Conservation (phyloP, 37 sponge, comb jelly and placozoan genomes). For the Diacarnus erythraeanus region DNA sequence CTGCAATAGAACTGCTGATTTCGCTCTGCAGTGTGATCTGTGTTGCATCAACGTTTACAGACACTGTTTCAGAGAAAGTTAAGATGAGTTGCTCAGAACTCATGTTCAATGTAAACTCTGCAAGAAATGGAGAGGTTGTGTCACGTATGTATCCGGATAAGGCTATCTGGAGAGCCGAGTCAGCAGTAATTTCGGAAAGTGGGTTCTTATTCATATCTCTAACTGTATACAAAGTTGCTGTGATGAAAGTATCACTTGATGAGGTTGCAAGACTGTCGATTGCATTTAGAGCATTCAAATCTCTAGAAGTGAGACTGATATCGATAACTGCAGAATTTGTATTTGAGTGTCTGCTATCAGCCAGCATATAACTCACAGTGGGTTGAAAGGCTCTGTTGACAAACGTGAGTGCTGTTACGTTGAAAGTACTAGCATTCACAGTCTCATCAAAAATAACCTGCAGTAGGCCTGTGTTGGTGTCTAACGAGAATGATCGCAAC, state of each 20-base stretch:
- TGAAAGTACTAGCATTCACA: constrained; percentile 54
- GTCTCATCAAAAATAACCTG: constrained; percentile 77
- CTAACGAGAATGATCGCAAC: constrained; percentile 55
- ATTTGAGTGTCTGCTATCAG: constrained; percentile 23
- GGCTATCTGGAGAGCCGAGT: constrained; percentile 47
- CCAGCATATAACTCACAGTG: constrained; percentile 30
- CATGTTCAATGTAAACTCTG: constrained; percentile 47
- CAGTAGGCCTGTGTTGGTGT: constrained; percentile 67
- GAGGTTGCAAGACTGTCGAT: constrained; percentile 50
- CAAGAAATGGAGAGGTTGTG: constrained; percentile 46
- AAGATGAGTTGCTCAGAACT: constrained; percentile 54
- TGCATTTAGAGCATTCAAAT: constrained; percentile 76
- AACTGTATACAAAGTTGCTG: constrained; percentile 14
- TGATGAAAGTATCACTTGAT: constrained; percentile 57
- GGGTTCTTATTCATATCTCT: constrained; percentile 60
- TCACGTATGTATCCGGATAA: constrained; percentile 48
- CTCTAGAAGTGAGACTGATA: constrained; percentile 44
- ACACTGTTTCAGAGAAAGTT: constrained; percentile 79
- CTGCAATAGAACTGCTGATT: constrained; percentile 8
- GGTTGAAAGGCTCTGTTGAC: constrained; percentile 36
- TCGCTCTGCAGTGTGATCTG: constrained; percentile 60
- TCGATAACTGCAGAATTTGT: constrained; percentile 45
- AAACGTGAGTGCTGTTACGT: constrained; percentile 48
- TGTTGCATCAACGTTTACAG: constrained; percentile 56
- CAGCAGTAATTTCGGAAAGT: constrained; percentile 19